A percentile compares a stretch with the other conserved stretches of the same genome.
Conservation (phyloP, 1,140 invertebrate species). For the Neoseiulus cucumeris region DNA sequence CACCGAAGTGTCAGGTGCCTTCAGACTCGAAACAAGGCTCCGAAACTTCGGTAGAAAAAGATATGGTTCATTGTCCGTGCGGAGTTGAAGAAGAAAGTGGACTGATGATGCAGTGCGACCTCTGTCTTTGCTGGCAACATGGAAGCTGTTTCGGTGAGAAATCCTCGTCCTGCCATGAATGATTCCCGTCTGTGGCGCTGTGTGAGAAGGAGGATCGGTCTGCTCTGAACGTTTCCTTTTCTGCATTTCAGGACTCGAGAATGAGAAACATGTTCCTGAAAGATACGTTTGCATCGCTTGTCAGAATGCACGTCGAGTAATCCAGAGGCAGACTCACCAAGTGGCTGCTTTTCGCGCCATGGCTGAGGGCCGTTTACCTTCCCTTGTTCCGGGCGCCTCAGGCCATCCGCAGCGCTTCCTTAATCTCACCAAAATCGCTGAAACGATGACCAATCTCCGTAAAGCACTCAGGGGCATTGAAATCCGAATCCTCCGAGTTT, state of each 20-base stretch:
- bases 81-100: constrained; percentile 65
- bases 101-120: constrained; percentile 81
- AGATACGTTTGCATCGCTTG: constrained; percentile 77
- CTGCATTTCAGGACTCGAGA: constrained; percentile 36
- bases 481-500: background rate
- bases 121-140: constrained; percentile 85
- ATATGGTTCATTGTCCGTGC: constrained; percentile 73
- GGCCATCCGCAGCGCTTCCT: background rate
- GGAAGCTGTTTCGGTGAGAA: constrained; percentile 53
- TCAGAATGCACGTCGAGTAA: constrained; percentile 44
- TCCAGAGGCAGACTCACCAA: constrained; percentile 32
- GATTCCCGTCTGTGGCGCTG: too few species aligned
- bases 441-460: background rate
- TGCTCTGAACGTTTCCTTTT: too few species aligned
- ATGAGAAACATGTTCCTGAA: constrained; percentile 58
- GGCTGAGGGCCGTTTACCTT: background rate
- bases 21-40: background rate
- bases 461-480: background rate
- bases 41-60: constrained; percentile 24
- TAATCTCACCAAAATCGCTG: background rate
- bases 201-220: too few species aligned
- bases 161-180: too few species aligned
- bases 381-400: background rate
- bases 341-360: background rate
- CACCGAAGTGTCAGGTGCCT: background rate